Evolutionary conservation across 2,888 invertebrate species (phyloP).

Genomic region (Platynereis dumerilii): DNA sequence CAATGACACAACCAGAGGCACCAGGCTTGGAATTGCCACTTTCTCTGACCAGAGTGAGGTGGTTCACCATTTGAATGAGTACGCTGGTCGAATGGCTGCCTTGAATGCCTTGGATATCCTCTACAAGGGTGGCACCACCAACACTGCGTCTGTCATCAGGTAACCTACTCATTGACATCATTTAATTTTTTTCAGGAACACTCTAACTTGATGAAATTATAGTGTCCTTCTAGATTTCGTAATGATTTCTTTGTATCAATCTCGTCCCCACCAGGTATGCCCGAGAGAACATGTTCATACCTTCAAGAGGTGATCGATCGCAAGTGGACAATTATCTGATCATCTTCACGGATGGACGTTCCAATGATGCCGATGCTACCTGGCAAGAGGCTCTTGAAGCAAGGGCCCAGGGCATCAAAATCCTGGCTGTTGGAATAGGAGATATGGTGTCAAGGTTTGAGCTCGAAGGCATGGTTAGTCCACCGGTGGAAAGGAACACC

Average conservation of each 20-base stretch:
- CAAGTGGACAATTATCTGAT: conserved; percentile 7
- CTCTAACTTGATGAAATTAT: no score
- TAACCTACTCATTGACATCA: background rate
- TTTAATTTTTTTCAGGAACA: no score
- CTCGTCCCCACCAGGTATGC: background rate
- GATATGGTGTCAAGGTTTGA: background rate
- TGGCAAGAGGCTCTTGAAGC: background rate
- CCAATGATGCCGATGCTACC: background rate
- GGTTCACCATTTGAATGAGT: background rate
- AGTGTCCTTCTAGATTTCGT: no score
- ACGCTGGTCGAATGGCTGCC: background rate
- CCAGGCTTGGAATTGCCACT: background rate
- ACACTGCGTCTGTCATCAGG: background rate
- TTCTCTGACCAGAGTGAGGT: background rate
- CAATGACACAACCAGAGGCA: background rate
- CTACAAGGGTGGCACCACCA: conserved; percentile 5
- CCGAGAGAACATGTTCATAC: background rate
- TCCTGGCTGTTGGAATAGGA: conserved; percentile 1
- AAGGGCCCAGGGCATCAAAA: background rate
- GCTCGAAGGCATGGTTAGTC: conserved; percentile 1
- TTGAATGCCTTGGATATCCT: conserved; percentile 5
- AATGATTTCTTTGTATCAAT: no score
- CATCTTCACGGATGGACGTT: conserved; percentile 4
- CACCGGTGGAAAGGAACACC: background rate
- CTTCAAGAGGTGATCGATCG: background rate